A percentile compares a stretch with the other conserved stretches of the same genome.
Evolutionary conservation across 2,888 invertebrate species (phyloP).

Genomic region (Herminia tarsipennalis): DNA sequence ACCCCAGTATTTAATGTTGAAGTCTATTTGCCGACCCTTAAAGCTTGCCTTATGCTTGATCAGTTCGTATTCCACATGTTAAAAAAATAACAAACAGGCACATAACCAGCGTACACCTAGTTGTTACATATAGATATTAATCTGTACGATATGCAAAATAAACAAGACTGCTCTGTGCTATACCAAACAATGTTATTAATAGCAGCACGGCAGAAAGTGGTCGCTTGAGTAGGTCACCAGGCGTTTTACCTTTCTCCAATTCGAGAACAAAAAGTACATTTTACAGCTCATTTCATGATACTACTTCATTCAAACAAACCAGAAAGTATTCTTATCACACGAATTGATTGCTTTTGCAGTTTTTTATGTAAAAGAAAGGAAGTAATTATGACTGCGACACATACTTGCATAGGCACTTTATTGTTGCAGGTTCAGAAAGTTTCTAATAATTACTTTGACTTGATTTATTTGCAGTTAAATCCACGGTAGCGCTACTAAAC

Average conservation of each 20-base stretch:
- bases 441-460: constrained; percentile 19
- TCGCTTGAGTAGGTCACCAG: constrained; percentile 68
- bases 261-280: constrained; percentile 34
- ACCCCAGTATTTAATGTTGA: no score
- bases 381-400: constrained; percentile 26
- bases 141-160: constrained; percentile 2
- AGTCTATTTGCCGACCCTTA: no score
- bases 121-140: no score
- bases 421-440: constrained; percentile 8
- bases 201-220: constrained; percentile 72
- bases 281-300: constrained; percentile 62
- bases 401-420: constrained; percentile 7
- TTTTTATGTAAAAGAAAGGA: constrained; percentile 38
- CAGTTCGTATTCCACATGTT: no score
- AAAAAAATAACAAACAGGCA: no score
- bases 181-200: constrained; percentile 45
- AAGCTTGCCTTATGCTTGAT: no score
- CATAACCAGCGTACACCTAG: no score
- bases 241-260: constrained; percentile 73
- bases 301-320: constrained; percentile 48
- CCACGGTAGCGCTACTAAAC: not conserved
- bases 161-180: constrained; percentile 13
- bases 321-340: constrained; percentile 47
- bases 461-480: not conserved
- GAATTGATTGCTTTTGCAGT: constrained; percentile 40